Base-by-base conservation (phyloP, 2,797 vertebrate species). In the Pristis pectinata region DNA sequence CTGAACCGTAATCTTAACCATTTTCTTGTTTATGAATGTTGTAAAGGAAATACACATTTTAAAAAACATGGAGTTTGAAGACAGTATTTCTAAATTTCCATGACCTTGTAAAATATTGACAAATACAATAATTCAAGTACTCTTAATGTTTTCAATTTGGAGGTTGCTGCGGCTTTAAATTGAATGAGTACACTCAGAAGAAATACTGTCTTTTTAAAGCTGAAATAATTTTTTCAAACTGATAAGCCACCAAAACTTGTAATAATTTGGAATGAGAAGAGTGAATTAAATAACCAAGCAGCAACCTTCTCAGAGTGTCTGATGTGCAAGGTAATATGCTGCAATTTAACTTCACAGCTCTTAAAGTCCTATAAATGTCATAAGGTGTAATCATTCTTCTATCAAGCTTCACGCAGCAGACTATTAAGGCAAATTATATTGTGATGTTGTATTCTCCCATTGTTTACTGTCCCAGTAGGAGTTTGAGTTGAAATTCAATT, bases 11-110 rank as follows among this genome's bases (percentile, higher is more conserved):
- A 74, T 93, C 30, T 53, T 72, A 74, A 53, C 87, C 17, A 67
- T 94, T 19, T 72, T 94, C 22, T 76, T 76, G 30, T 3, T 15
- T 74, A 30, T 76, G 49, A 76, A 13, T 53, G 70, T 24, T 72
- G 72, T 94, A 76, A 94, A 94, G 92, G 70, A 94, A 94, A 76
- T 94, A 94, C 92, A 93, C 92, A 76, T 74, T 94, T 94, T 94
- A 53, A 94, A 94, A 94, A 74, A 94, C 92, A 94, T 94, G 92
- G 92, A 94, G 92, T 94, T 34, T 94, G 92, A 76, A 94, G 92
- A 56, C 92, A 94, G 92, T 94, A 94, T 94, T 94, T 94, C 91
- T 72, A 22, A 72, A 93, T 67, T 44, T 93, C 70, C 19, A 53
- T 76, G 44, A 76, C n/a, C 70, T 41, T 74, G 4, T 34, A 30